These are phyloP conservation scores for Lampris incognitus DNA, from an alignment of 2,113 vertebrate species.

Conservation along the genomic window DNA sequence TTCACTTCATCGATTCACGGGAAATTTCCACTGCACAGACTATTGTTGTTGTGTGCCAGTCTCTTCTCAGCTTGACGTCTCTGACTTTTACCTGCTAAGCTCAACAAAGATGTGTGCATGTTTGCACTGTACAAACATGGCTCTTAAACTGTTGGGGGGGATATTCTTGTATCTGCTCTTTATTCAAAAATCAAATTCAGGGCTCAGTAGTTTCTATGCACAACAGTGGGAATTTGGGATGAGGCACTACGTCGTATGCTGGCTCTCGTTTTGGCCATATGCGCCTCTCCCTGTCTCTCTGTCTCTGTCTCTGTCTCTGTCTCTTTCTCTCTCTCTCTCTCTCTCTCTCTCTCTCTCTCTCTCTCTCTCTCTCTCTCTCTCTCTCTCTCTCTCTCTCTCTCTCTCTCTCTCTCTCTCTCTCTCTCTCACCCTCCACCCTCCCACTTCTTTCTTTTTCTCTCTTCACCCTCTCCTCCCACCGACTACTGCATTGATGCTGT, in stretches of 20 bases:
- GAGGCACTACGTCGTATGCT: conserved; percentile 16
- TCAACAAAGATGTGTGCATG: background rate
- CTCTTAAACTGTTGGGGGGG: background rate
- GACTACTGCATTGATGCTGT: conserved; percentile 79
- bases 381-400: background rate
- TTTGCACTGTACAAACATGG: background rate
- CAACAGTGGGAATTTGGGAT: conserved; percentile 5
- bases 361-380: background rate
- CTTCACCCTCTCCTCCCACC: conserved; percentile 20
- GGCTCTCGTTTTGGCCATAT: too few relatives aligned
- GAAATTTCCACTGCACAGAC: conserved; percentile 26
- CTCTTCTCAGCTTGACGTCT: conserved; percentile 50
- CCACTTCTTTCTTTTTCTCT: conserved; percentile 26
- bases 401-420: conserved; percentile 7
- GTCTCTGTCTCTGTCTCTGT: too few relatives aligned
- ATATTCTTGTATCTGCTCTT: background rate
- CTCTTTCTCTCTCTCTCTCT: too few relatives aligned
- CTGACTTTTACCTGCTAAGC: conserved; percentile 54
- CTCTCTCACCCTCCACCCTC: background rate
- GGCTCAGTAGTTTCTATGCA: background rate
- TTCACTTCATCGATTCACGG: background rate
- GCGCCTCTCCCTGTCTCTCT: too few relatives aligned
- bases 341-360: too few relatives aligned
- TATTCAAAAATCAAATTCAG: background rate
- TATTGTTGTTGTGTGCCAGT: conserved; percentile 26